Evolutionary conservation across 2,888 invertebrate species (phyloP), one percentile per base, ranked within the genome.

Genomic region (Macrosiphum euphorbiae): DNA sequence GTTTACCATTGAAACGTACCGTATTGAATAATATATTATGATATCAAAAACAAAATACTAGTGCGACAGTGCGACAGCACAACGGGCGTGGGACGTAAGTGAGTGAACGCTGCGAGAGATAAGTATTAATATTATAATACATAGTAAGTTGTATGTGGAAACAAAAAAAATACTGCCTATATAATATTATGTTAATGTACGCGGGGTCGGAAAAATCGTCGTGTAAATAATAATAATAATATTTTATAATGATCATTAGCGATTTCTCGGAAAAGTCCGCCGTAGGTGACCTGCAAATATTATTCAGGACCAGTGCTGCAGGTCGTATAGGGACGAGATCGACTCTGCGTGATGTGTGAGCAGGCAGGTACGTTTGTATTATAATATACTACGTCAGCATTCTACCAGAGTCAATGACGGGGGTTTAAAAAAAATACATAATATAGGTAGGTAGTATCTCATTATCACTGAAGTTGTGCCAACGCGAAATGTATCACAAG

Each of bases 241-340:
- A 24, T 55, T 58, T 78, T 78, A 78, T 78, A 78, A 78, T 78
- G 78, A 78, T 78, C 78, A 78, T 78, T 35, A 78, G 78, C 20
- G 78, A 78, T 35, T 35, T 35, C 78, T 35, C 35, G 35, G 35
- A 20, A 78, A 35, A 78, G 20, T 44, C 44, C 8, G 20, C 16
- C 35, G 16, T 20, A 8, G 35, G 78, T 78, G 20, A 78, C 35
- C 20, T 35, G 78, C 0, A 35, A 78, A 78, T 78, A 35, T 35
- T 35, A 20, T 78, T 78, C 78, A 35, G 78, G 78, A 24, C n/a
- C 55, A 20, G 55, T 20, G 26, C 26, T 52, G 58, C 20, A 0
- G 78, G 20, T 24, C 5, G 78, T 35, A 67, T 35, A 67, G n/a
- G 16, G n/a, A 52, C 20, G 67, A 16, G 20, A 16, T 20, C 8